Conservation (phyloP, 1,140 invertebrate genomes). For the Cherax destructor region DNA sequence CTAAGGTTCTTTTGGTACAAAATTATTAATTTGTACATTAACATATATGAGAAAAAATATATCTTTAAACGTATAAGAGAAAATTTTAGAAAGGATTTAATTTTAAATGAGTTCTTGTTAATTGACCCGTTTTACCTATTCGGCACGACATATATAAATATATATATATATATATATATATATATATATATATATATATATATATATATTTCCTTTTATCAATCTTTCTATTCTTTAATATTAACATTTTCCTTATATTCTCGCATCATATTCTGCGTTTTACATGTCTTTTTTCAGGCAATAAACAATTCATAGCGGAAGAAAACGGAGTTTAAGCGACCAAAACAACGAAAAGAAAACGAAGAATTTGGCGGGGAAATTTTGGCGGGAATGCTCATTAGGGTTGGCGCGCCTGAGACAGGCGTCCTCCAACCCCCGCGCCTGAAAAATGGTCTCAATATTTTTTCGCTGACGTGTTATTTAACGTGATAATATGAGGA, state of each 20-base stretch:
- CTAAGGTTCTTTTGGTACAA: no score
- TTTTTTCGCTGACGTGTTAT: conserved; percentile 35
- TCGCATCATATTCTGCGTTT: no score
- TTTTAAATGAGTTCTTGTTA: no score
- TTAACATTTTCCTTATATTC: neutral
- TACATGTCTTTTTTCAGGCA: no score
- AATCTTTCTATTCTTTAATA: neutral
- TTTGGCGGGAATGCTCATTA: conserved; percentile 34
- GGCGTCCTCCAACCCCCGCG: neutral
- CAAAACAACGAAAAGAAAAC: neutral
- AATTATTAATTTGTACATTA: no score
- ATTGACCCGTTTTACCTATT: no score
- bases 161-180: no score
- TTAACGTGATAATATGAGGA: conserved; percentile 59
- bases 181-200: neutral
- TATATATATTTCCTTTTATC: neutral
- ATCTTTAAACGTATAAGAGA: no score
- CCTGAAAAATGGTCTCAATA: conserved; percentile 12
- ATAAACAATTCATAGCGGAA: no score
- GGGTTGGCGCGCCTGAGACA: neutral
- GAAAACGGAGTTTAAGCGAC: neutral
- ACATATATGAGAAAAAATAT: no score
- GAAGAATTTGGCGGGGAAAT: conserved; percentile 5
- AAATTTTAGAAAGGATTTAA: no score
- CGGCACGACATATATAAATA: no score